Evolutionary conservation across 1,140 invertebrate genomes (phyloP), one percentile per base, ranked within the genome.

Genomic region (Tetramorium simillimum): DNA sequence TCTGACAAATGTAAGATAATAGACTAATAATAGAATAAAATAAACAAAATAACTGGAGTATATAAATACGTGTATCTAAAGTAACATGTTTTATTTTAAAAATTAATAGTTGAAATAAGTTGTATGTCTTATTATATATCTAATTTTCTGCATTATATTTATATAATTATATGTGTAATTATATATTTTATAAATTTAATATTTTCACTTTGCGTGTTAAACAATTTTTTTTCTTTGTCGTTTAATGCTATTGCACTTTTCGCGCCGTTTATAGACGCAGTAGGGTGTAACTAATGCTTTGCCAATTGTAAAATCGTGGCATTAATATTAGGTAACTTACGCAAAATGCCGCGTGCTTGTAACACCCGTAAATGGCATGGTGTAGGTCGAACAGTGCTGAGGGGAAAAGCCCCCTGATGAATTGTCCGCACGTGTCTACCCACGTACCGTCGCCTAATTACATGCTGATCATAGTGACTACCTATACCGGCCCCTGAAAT

Each of bases 361-460:
- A 94, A 93, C 94, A 95, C 94, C 94, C 93, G 95, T 92, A 86
- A 92, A 90, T 92, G 93, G 92, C 93, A 89, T 92, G 90, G 92
- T 91, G 89, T 88, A 88, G 92, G 77, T 92, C 90, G 89, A 86
- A 85, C 90, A 86, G 63, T 88, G 89, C 87, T 88, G 81, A 89
- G 89, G 86, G 92, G 91, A 89, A 90, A 84, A 90, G 80, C 82
- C 93, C 92, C 94, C 94, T 95, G 95, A 95, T 95, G 94, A 95
- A 95, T 95, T 92, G 94, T 93, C 92, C 87, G 94, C 95, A 95
- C 95, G 95, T 95, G 95, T 85, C 94, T 92, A 90, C 86, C 92
- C 92, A 92, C 92, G 92, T 92, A 93, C 92, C 92, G 93, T 91
- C 88, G 92, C 93, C 94, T 95, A 95, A 95, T 95, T 95, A 95